Base-by-base conservation (phyloP, 1,140 invertebrate species). In the Arctopsyche grandis region DNA sequence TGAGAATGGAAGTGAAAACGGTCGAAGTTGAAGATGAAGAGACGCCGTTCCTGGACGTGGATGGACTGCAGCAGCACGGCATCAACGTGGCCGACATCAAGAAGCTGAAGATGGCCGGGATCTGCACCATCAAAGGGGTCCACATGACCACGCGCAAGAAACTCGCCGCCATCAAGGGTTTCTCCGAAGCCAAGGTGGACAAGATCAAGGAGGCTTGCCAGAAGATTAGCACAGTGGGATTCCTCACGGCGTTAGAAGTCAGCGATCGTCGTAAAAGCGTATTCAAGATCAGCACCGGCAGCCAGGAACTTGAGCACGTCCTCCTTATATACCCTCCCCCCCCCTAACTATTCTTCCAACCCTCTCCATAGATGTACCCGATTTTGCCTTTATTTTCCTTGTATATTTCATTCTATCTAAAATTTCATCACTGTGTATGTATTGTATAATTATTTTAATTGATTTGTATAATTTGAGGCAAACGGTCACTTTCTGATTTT, bases 91-190 rank as follows among this genome's bases (percentile, higher is more conserved):
- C 87, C 5, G 94, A 95, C 85, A 92, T 95, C 70, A 95, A 94
- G 86, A 94, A 94, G 86, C 85, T 96, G 76, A 95, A 95, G 86
- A 87, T 90, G 44, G 89, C 90, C 58, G 94, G 94, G 79, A 94
- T 95, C 83, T 95, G 94, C 83, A 95, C 94, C 0, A 91, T 96
- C 24, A 93, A 93, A 89, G 94, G 94, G 7, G 88, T 96, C 69
- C 93, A 94, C 84, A 96, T 96, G 94, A 92, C 89, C 5, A 95
- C 94, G 14, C 91, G 90, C 81, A 94, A 93, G 84, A 94, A 91
- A 84, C 84, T 95, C 26, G 91, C 91, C 84, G 89, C 88, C 79
- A 93, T 95, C 58, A 94, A 94, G 89, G 94, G 94, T 16, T 91
- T 95, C 82, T 94, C 93, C 43, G 93, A 95, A 84, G 91, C 91